Base-by-base conservation (phyloP, 1,140 invertebrate species). In the Delia radicum region DNA sequence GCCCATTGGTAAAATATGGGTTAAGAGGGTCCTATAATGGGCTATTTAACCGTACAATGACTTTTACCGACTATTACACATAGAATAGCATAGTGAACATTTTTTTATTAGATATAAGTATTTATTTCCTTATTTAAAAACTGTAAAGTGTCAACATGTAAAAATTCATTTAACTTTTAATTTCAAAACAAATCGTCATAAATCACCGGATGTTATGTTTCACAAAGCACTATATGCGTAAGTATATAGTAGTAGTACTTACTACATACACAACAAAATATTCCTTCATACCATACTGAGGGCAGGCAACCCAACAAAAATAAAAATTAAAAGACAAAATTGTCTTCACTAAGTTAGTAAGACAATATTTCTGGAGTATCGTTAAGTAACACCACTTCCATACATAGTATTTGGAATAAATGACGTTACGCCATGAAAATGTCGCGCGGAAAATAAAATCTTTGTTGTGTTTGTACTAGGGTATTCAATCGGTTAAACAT, bases 181-280 rank as follows among this genome's bases (percentile, higher is more conserved):
- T 33, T 33, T 69, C 65, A 21, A 73, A 73, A 73, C 71, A 73
- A 73, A 73, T 73, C 42, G 46, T 28, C 71, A 73, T 73, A 73
- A 73, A 73, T 73, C 71, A 73, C 71, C 71, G 71, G 71, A 73
- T 73, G 71, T 73, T 8, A 27, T 73, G 71, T 73, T 18, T n/a
- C 62, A 65, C 62, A 65, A 65, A 65, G 62, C 5, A 10, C 12
- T 29, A 10, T 42, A 3, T 15, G 37, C n/a, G 37, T 42, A 15
- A 15, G 37, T 42, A 15, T 42, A 13, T 42, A 15, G 37, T 15
- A 15, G 37, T n/a, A n/a, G n/a, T n/a, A n/a, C n/a, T n/a, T n/a
- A n/a, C n/a, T n/a, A n/a, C n/a, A n/a, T n/a, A n/a, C n/a, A n/a
- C n/a, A n/a, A n/a, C n/a, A n/a, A n/a, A n/a, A n/a, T n/a, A n/a